phyloP scores from a whole-genome alignment of 2,797 vertebrate species.

The Balearica regulorum region DNA sequence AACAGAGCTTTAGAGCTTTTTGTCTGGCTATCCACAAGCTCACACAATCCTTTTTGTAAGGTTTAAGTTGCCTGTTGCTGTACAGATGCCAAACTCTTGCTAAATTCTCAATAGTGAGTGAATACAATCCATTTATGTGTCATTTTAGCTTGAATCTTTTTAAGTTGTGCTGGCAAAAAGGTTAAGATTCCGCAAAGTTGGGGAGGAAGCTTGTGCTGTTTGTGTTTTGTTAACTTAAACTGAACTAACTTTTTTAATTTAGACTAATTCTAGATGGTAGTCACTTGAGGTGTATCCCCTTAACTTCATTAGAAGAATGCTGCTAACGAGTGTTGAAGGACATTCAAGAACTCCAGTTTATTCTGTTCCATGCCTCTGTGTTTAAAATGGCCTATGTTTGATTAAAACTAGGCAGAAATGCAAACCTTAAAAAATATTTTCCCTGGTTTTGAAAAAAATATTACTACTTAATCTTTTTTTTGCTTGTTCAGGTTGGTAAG shows the following conservation, averaged over 20 bases:
- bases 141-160: background rate
- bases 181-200: background rate
- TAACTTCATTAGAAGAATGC: background rate
- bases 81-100: background rate
- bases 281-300: background rate
- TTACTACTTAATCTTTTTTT: background rate
- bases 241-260: background rate
- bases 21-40: background rate
- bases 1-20: background rate
- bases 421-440: background rate
- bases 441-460: background rate
- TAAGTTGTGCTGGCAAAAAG: background rate
- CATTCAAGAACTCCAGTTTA: background rate
- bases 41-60: background rate
- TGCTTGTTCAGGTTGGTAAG: background rate
- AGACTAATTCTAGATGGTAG: background rate
- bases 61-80: background rate
- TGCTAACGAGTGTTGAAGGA: background rate
- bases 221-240: background rate
- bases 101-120: background rate
- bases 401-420: background rate
- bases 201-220: background rate
- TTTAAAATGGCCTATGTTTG: background rate
- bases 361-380: background rate
- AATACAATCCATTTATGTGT: background rate